Evolutionary conservation across 2,113 vertebrate genomes (phyloP).

Genomic region (Hemiprocne comata): DNA sequence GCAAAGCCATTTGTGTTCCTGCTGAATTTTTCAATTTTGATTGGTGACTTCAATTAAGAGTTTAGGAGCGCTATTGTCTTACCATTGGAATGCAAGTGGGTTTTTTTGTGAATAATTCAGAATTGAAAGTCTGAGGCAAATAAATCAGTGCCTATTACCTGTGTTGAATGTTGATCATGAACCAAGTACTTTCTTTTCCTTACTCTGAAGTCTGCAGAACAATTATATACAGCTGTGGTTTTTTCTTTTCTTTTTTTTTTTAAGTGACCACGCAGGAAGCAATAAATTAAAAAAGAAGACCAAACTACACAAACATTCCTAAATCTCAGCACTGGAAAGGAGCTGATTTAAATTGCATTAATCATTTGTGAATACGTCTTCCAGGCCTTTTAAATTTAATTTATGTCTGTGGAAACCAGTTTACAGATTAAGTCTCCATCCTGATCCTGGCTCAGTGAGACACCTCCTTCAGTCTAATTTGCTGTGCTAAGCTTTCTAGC

Average conservation of each 20-base stretch:
- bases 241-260: background rate
- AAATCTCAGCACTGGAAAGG: background rate
- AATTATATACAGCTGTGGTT: background rate
- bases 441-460: background rate
- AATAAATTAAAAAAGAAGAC: slow-evolving; percentile 3
- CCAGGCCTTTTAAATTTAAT: slow-evolving; percentile 6
- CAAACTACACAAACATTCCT: background rate
- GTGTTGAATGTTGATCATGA: background rate
- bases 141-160: background rate
- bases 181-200: background rate
- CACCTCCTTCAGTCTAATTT: background rate
- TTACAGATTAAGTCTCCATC: background rate
- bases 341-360: background rate
- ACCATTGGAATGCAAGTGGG: background rate
- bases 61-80: background rate
- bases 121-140: background rate
- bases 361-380: background rate
- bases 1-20: background rate
- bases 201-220: background rate
- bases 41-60: background rate
- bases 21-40: background rate
- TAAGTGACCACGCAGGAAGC: slow-evolving; percentile 18
- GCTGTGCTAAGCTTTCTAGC: background rate
- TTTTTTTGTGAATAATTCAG: background rate
- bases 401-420: background rate